Conservation (phyloP, 2,113 vertebrate genomes). For the Isichthys henryi region DNA sequence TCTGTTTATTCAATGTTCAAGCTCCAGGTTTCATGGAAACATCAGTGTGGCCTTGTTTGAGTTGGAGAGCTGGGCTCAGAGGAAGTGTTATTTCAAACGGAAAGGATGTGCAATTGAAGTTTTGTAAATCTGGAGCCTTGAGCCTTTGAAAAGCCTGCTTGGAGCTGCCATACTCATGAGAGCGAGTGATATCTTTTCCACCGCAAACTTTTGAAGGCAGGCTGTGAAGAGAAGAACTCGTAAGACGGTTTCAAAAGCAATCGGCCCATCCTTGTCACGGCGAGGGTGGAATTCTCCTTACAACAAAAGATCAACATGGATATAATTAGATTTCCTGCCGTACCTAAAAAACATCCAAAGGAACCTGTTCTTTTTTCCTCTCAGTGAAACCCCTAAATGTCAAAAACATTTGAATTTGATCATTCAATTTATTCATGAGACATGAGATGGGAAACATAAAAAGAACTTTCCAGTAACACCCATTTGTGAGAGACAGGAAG, state of each 20-base stretch:
- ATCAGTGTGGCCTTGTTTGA: slow-evolving; percentile 44
- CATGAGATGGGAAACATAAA: neutral
- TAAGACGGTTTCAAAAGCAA: neutral
- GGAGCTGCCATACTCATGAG: neutral
- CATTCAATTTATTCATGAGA: neutral
- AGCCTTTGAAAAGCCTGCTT: neutral
- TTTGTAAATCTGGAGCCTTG: neutral
- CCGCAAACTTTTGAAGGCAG: neutral
- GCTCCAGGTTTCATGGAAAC: slow-evolving; percentile 23
- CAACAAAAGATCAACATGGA: neutral
- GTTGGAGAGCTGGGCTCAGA: slow-evolving; percentile 36
- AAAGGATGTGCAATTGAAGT: slow-evolving; percentile 26
- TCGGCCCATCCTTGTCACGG: neutral
- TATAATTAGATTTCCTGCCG: slow-evolving; percentile 13
- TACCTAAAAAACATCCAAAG: neutral
- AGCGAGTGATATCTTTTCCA: neutral
- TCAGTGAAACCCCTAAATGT: neutral
- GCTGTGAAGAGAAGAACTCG: neutral
- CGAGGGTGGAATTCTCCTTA: neutral
- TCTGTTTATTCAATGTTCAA: slow-evolving; percentile 30
- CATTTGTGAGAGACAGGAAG: neutral
- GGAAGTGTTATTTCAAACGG: slow-evolving; percentile 29
- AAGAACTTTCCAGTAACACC: slow-evolving; percentile 12
- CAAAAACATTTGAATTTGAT: neutral
- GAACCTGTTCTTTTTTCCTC: slow-evolving; percentile 3